These are phyloP conservation scores for Corvus hawaiiensis DNA, from an alignment of 2,113 vertebrate species.

Conservation along the genomic window DNA sequence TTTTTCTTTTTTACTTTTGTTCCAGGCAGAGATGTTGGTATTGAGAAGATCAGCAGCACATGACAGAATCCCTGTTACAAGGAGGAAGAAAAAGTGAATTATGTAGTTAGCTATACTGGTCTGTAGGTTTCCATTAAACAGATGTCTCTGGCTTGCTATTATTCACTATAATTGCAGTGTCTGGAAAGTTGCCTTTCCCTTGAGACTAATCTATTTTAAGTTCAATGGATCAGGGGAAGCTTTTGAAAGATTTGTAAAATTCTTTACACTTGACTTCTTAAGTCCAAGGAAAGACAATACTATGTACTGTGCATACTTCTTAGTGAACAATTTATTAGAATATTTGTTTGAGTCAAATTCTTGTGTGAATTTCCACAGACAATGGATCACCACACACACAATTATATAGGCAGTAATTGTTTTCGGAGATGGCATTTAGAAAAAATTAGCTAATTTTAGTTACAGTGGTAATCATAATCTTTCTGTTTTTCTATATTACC, in stretches of 20 bases:
- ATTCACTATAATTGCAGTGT: slow-evolving; percentile 74
- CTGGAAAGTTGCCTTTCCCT: slow-evolving; percentile 69
- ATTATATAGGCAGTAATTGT: neutral
- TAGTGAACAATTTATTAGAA: neutral
- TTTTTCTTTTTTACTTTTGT: neutral
- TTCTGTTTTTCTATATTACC: neutral
- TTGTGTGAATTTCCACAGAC: neutral
- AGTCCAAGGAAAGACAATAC: slow-evolving; percentile 27
- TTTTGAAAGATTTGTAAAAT: slow-evolving; percentile 62
- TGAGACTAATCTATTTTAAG: slow-evolving; percentile 76
- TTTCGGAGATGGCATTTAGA: neutral
- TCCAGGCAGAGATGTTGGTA: neutral
- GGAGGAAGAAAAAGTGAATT: slow-evolving; percentile 49
- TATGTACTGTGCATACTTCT: neutral
- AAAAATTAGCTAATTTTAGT: neutral
- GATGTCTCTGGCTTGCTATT: slow-evolving; percentile 69
- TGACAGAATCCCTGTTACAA: neutral
- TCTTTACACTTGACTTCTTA: slow-evolving; percentile 59
- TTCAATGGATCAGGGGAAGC: slow-evolving; percentile 68
- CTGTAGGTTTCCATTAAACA: slow-evolving; percentile 64
- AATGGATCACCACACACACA: neutral
- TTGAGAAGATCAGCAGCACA: neutral
- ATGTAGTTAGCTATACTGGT: slow-evolving; percentile 40
- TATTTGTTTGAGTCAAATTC: slow-evolving; percentile 9
- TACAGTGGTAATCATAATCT: neutral